A percentile compares a stretch with the other conserved stretches of the same genome.
phyloP scores from a whole-genome alignment of 2,113 vertebrate species.

The Eptesicus fuscus region DNA sequence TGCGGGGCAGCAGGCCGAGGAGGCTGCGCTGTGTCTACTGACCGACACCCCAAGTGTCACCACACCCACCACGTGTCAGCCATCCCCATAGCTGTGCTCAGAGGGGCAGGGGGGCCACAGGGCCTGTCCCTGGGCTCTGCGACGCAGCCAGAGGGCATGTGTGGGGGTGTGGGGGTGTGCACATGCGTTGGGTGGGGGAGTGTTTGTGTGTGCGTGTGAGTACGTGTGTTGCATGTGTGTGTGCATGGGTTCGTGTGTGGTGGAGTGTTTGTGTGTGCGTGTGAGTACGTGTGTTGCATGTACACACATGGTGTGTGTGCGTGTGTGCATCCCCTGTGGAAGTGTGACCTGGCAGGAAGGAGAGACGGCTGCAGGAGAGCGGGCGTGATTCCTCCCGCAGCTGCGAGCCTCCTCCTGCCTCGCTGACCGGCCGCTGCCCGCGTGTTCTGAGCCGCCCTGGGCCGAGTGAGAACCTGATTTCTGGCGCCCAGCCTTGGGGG shows the following conservation, averaged over 20 bases:
- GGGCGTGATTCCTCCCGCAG: fast-evolving
- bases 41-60: fast-evolving
- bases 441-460: fast-evolving
- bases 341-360: not conserved
- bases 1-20: fast-evolving
- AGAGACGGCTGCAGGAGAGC: fast-evolving
- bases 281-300: not conserved
- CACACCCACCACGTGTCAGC: fast-evolving
- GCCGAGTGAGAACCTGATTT: fast-evolving
- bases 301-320: fast-evolving
- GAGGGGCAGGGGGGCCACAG: fast-evolving
- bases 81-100: fast-evolving
- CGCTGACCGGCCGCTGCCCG: fast-evolving
- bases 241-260: too few relatives aligned
- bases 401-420: fast-evolving
- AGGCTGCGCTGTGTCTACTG: fast-evolving
- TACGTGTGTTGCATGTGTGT: fast-evolving
- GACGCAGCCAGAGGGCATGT: fast-evolving
- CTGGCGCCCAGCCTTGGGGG: not conserved
- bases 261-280: not conserved
- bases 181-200: too few relatives aligned
- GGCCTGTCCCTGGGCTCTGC: too few relatives aligned
- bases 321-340: fast-evolving
- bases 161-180: not conserved
- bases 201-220: too few relatives aligned